phyloP scores from a whole-genome alignment of 2,797 vertebrate species.

The Arvicola amphibius region DNA sequence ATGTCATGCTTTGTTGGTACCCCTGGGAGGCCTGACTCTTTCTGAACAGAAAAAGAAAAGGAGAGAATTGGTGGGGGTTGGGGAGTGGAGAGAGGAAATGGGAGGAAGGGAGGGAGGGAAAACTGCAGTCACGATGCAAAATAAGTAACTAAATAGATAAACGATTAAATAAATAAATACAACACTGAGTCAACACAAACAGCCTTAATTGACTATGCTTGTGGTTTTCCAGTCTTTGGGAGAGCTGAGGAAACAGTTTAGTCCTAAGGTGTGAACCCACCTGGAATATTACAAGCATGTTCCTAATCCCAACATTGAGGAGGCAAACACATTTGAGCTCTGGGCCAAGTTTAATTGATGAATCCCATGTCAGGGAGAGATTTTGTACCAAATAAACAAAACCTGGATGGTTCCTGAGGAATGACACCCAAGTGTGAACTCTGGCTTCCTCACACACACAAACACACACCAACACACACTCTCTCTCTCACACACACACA shows the following conservation, averaged over 20 bases:
- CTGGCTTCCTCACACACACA: neutral
- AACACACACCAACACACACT: neutral
- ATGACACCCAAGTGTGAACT: neutral
- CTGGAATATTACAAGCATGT: neutral
- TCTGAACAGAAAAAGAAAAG: neutral
- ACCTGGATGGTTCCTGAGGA: neutral
- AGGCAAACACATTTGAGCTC: neutral
- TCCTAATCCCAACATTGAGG: neutral
- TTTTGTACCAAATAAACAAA: neutral
- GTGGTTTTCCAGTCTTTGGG: slow-evolving; percentile 83
- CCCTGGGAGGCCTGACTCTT: neutral
- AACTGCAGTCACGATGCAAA: neutral
- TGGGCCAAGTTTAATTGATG: neutral
- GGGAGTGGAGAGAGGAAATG: neutral
- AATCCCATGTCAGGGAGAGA: neutral
- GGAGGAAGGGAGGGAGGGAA: neutral
- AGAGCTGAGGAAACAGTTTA: neutral
- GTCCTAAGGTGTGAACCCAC: neutral
- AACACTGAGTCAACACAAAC: neutral
- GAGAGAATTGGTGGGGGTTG: neutral
- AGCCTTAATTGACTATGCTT: slow-evolving; percentile 45
- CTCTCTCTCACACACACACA: neutral
- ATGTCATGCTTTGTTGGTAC: neutral
- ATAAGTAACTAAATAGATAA: neutral
- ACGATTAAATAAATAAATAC: neutral